Evolutionary conservation across 1,140 invertebrate species (phyloP), one percentile per base, ranked within the genome.

Genomic region (Megathymus violae): DNA sequence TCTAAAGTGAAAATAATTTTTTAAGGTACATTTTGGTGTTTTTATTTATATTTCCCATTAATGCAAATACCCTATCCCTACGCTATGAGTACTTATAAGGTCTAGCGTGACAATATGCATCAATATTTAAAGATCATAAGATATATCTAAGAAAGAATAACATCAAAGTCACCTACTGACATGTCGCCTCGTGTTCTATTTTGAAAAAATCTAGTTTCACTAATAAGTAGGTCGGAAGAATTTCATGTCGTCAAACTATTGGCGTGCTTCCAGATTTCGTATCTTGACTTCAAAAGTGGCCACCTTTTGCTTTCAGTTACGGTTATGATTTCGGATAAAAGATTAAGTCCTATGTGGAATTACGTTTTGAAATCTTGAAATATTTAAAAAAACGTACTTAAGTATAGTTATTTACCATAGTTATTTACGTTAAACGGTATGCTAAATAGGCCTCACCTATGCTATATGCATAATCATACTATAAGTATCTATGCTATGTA

Each of bases 1-100:
- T 80, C 56, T 87, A 87, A 87, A 85, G 80, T 77, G 82, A 85
- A 87, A 85, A 86, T 87, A 85, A 88, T 85, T 82, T 87, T 83
- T 76, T 87, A 88, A 89, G 85, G 84, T 81, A 85, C 63, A 75
- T 61, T 62, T 27, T 58, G 11, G 50, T 65, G 56, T 69, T 65
- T 76, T 75, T 44, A 51, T 67, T 51, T 72, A 68, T 71, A 67
- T 70, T 51, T 52, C 14, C 54, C 15, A 13, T 36, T 38, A n/a
- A n/a, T n/a, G n/a, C n/a, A n/a, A n/a, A n/a, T 66, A 41, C 25
- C 16, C 44, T 48, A 10, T 13, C 54, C 13, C 14, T 14, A 14
- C 19, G n/a, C n/a, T n/a, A n/a, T n/a, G n/a, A n/a, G n/a, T n/a
- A n/a, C n/a, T n/a, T n/a, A n/a, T n/a, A n/a, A n/a, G n/a, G n/a